Base-by-base conservation (phyloP, 1,140 invertebrate genomes). In the Cydia pomonella region DNA sequence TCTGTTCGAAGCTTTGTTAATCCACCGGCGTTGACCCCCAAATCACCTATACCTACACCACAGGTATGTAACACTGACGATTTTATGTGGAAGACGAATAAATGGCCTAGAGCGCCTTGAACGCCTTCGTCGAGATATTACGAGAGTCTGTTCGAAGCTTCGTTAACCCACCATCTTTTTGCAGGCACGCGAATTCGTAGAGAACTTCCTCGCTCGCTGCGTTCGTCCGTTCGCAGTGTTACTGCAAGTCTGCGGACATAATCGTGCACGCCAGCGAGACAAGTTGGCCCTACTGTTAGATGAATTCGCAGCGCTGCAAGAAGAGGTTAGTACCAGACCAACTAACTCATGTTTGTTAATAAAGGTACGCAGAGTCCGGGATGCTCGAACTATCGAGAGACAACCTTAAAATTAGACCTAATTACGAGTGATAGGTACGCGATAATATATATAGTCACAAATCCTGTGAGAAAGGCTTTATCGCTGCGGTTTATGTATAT, bases 211-310 rank as follows among this genome's bases (percentile, higher is more conserved):
- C 63, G 94, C 94, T 16, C 97, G 97, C 77, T 98, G 98, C 74
- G 95, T 97, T n/a, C 95, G 96, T 23, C 96, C 98, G 9, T 98
- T 99, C 86, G 96, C 96, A 13, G 96, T 95, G 77, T 94, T 99
- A 27, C 94, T 99, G n/a, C 97, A 98, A 85, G 95, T 98, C 53
- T 98, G 96, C 85, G 98, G 98, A 3, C 98, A 99, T 87, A 99
- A 99, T 93, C 94, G 98, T 77, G 98, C 98, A 2, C 93, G 98
- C 38, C 98, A 99, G 90, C 94, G 98, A 73, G 98, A 99, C 87
- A 99, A 98, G 93, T 93, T 99, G 75, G 97, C 97, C 12, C 95
- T 98, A 82, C 92, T 99, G 41, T 93, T 99, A 16, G 98, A 99
- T 79, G 94, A 94, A 63, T 97, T 99, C 86, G 97, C 97, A 4